Base-by-base conservation (phyloP, 1,140 invertebrate genomes). In the Paralvinella palmiformis region DNA sequence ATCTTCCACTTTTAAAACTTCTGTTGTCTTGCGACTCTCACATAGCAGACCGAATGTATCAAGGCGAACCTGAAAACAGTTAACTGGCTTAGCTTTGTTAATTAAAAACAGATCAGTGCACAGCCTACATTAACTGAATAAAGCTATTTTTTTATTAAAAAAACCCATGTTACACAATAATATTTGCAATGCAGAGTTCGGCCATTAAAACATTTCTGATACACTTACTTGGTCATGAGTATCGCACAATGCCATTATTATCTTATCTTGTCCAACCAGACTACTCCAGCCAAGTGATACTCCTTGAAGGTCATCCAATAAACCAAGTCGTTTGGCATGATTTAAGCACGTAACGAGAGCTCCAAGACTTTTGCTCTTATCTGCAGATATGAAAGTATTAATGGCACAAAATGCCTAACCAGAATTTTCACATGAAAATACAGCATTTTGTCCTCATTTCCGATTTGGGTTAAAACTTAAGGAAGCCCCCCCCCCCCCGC, bases 21-120 rank as follows among this genome's bases (percentile, higher is more conserved):
- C 87, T 17, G 90, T 89, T 17, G 85, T 87, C 74, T 88, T 89
- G 50, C 86, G 86, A 15, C 86, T 89, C 70, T 91, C 89, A 62
- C 88, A 86, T 15, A 94, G 72, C 6, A 92, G 77, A 2, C 85
- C 84, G 62, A 92, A 82, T 0, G 85, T 84, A 67, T 82, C 81
- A 17, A 84, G 71, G 57, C 82, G 70, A 44, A 85, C 73, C 82
- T 86, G 58, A 27, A 73, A 63, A 66, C 61, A 65, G 10, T n/a
- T 41, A 41, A n/a, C 10, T 41, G 10, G n/a, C 10, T 10, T 10
- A 41, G 37, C n/a, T 41, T 41, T 10, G 37, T 10, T 41, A 10
- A 41, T 41, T 41, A 41, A 10, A 41, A 10, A 10, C n/a, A 10
- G n/a, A 10, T 10, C 37, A 10, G n/a, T 10, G 10, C 37, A 10